Conservation (phyloP, 2,113 vertebrate genomes). For the Mixornis gularis region DNA sequence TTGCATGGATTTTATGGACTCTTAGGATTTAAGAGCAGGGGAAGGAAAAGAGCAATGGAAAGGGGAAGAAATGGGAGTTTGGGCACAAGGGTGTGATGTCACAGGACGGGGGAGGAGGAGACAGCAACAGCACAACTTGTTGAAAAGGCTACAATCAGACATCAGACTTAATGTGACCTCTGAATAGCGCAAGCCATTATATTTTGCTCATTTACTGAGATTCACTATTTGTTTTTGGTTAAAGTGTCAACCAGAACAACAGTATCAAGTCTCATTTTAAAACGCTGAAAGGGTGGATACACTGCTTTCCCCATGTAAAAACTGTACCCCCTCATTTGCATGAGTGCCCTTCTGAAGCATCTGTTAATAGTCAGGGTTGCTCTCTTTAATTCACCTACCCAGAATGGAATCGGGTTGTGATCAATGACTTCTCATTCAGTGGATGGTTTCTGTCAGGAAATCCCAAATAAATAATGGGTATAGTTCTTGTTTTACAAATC, state of each 20-base stretch:
- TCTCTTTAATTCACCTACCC: not conserved
- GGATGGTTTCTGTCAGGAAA: not conserved
- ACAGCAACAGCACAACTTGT: not conserved
- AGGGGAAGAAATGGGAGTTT: not conserved
- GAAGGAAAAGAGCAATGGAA: not conserved
- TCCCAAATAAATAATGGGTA: not conserved
- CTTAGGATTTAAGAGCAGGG: not conserved
- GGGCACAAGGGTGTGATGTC: not conserved
- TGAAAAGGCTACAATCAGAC: not conserved
- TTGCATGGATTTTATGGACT: not conserved
- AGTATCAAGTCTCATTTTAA: not conserved
- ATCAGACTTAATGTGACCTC: not conserved
- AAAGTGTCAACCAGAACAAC: not conserved
- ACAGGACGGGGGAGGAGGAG: not conserved
- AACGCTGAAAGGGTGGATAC: not conserved
- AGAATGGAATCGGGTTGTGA: not conserved
- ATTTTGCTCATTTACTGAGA: not conserved
- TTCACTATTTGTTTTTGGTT: not conserved
- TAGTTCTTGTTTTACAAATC: not conserved
- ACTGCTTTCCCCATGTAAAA: not conserved
- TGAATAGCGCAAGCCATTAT: not conserved
- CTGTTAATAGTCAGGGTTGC: not conserved
- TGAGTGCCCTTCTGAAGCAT: not conserved
- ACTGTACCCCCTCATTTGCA: not conserved
- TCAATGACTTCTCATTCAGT: not conserved